These are phyloP conservation scores for Tonatia bakeri DNA, from an alignment of 2,113 vertebrate genomes.

Conservation along the genomic window DNA sequence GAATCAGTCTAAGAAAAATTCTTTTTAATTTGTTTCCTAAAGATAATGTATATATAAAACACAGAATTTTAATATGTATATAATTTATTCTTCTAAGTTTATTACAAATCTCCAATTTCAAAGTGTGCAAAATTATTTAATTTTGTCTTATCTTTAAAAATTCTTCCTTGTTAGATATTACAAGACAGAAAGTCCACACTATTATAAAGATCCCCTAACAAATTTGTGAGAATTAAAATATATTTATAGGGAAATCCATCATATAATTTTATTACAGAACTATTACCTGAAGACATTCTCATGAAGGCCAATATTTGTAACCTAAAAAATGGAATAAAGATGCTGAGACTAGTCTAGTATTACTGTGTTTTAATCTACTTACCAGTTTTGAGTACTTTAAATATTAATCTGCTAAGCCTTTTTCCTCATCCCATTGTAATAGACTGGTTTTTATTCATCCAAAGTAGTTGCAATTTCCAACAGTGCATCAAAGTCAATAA, in stretches of 20 bases:
- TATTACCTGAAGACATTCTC: not conserved
- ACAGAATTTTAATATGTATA: not conserved
- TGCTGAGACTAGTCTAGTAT: not conserved
- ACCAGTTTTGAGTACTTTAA: not conserved
- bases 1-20: not conserved
- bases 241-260: not conserved
- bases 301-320: not conserved
- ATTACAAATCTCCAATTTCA: not conserved
- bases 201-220: not conserved
- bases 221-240: not conserved
- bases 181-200: not conserved
- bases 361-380: not conserved
- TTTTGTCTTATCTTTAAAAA: not conserved
- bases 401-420: slow-evolving; percentile 13
- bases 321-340: slow-evolving; percentile 2
- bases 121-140: not conserved
- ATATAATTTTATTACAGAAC: not conserved
- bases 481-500: slow-evolving; percentile 62
- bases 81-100: not conserved
- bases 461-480: slow-evolving; percentile 51
- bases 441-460: slow-evolving; percentile 43
- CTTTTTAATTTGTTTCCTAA: not conserved
- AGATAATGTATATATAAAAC: not conserved
- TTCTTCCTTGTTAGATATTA: not conserved
- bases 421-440: not conserved